phyloP scores from a whole-genome alignment of 1,140 invertebrate genomes.

The Drosophila dunni region DNA sequence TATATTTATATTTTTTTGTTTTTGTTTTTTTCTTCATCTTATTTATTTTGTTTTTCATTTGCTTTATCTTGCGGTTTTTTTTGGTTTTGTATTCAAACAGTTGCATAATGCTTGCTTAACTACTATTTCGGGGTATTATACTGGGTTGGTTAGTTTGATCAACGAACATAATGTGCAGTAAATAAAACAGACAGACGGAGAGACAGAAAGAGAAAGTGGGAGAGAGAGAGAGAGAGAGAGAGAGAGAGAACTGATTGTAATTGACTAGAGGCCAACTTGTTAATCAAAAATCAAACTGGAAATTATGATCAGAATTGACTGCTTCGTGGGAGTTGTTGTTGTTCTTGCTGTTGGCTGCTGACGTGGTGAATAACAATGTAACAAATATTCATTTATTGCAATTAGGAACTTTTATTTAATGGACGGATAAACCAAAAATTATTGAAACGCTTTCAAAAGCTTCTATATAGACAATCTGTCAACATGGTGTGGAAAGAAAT shows the following conservation, averaged over 20 bases:
- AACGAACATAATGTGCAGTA: conserved; percentile 28
- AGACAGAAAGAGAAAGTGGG: not conserved
- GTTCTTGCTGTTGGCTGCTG: conserved; percentile 49
- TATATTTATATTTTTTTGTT: conserved; percentile 38
- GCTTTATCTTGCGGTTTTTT: conserved; percentile 13
- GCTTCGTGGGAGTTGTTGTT: conserved; percentile 51
- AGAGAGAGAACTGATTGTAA: conserved; percentile 40
- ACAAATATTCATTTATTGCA: conserved; percentile 77
- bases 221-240: too few relatives aligned
- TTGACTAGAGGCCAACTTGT: conserved; percentile 71
- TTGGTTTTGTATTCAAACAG: conserved; percentile 38
- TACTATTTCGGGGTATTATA: conserved; percentile 49
- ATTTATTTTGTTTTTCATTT: conserved; percentile 28
- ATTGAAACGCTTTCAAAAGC: conserved; percentile 53
- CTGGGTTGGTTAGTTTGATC: conserved; percentile 44
- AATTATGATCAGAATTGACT: conserved; percentile 47
- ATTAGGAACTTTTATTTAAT: conserved; percentile 82
- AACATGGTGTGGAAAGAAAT: not conserved
- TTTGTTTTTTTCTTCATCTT: conserved; percentile 31
- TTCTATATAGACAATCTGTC: conserved; percentile 5
- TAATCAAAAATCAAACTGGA: conserved; percentile 25
- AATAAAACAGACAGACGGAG: not conserved
- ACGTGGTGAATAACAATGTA: conserved; percentile 50
- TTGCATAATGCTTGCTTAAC: conserved; percentile 51
- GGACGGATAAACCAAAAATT: conserved; percentile 82